Evolutionary conservation across 2,888 invertebrate genomes (phyloP).

Genomic region (Osmoderma eremita): DNA sequence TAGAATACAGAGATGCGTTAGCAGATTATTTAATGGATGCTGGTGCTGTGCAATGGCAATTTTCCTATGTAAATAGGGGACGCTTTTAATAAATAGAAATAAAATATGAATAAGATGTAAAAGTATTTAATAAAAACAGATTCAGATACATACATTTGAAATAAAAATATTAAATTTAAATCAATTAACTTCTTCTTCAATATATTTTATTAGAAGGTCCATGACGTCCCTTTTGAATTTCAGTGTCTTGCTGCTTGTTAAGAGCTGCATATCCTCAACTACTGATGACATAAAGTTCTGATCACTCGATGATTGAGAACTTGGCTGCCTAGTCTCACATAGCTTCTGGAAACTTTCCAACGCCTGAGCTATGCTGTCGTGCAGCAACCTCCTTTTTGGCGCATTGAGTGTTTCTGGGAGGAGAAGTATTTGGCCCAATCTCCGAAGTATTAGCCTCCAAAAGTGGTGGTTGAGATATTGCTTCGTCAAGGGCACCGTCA

Average conservation of each 20-base stretch:
- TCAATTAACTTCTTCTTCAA: neutral
- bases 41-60: conserved; percentile 4
- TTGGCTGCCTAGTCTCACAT: neutral
- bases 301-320: neutral
- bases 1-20: conserved; percentile 4
- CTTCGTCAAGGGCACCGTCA: too few relatives aligned
- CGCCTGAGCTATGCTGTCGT: too few relatives aligned
- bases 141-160: too few relatives aligned
- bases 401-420: neutral
- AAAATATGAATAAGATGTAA: neutral
- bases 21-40: conserved; percentile 16
- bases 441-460: too few relatives aligned
- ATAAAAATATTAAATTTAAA: conserved; percentile 1
- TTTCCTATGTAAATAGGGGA: conserved; percentile 3
- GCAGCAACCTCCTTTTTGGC: too few relatives aligned
- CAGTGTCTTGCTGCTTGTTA: neutral
- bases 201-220: neutral
- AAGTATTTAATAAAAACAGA: neutral
- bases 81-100: neutral
- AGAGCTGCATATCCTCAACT: conserved; percentile 5
- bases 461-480: too few relatives aligned
- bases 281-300: conserved; percentile 3
- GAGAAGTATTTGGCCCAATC: neutral
- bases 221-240: too few relatives aligned
- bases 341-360: conserved; percentile 13